Base-by-base conservation (phyloP, 2,797 vertebrate genomes). In the Astyanax mexicanus region DNA sequence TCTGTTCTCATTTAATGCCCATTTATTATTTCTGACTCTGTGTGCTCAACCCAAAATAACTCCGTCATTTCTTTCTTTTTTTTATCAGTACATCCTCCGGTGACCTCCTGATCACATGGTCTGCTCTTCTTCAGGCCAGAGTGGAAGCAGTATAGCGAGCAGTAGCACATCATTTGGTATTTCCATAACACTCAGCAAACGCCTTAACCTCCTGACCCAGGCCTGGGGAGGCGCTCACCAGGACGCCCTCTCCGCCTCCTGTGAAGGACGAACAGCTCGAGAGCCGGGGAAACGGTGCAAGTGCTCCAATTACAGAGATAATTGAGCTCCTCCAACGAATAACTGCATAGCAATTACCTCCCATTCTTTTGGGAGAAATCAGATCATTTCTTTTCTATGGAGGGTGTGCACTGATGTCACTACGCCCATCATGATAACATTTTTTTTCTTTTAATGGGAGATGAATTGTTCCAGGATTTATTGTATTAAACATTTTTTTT, bases 11-110 rank as follows among this genome's bases (percentile, higher is more conserved):
- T 17, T 71, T 58, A 71, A 71, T 29, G 69, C 42, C 12, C 40
- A 47, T 66, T 47, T 66, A 66, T 66, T 66, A 47, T 66, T 66
- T 64, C 61, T 66, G 61, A 21, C 27, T 66, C 15, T 66, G 42
- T 66, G 64, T 66, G 42, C 17, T 49, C 8, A 27, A 21, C 44
- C 27, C 25, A 35, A 67, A 67, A 67, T 49, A 67, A 49, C 21
- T 49, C n/a, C 5, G 13, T 7, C n/a, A n/a, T n/a, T n/a, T n/a
- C 42, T 1, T 45, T 42, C 25, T 62, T 42, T 32, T 29, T 11
- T 17, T 42, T 23, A 45, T 27, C 27, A 19, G 42, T 32, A 19
- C 64, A 67, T 51, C 44, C 64, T 51, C 29, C 19, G n/a, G 27
- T 51, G 64, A 67, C 64, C 64, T 49, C 12, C 47, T 15, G 44